Conservation (phyloP, 2,888 invertebrate genomes). For the Rhamnusium bicolor region DNA sequence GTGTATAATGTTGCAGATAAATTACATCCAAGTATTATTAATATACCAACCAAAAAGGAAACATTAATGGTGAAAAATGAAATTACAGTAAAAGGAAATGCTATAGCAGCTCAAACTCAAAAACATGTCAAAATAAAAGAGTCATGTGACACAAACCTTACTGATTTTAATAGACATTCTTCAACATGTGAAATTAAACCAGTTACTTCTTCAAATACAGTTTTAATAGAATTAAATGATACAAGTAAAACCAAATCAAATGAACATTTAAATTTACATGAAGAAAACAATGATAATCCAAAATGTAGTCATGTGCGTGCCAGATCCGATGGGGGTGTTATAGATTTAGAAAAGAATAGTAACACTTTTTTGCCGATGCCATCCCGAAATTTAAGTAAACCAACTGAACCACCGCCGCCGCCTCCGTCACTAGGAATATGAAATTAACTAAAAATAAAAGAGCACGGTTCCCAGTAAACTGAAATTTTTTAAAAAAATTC, state of each 20-base stretch:
- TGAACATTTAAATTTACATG: constrained; percentile 58
- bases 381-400: constrained; percentile 67
- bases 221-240: constrained; percentile 7
- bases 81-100: constrained; percentile 63
- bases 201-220: not conserved
- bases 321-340: constrained; percentile 70
- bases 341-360: constrained; percentile 59
- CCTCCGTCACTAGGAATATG: constrained; percentile 59
- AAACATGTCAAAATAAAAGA: constrained; percentile 62
- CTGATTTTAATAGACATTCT: constrained; percentile 33
- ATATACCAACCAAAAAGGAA: constrained; percentile 62
- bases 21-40: constrained; percentile 78
- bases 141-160: constrained; percentile 67
- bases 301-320: constrained; percentile 69
- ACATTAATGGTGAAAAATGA: constrained; percentile 58
- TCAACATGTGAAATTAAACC: not conserved
- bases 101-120: constrained; percentile 37
- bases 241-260: constrained; percentile 43
- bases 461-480: not conserved
- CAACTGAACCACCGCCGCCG: constrained; percentile 70
- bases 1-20: constrained; percentile 81
- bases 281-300: constrained; percentile 62
- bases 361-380: constrained; percentile 45
- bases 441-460: not conserved
- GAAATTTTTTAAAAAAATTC: not conserved